Base-by-base conservation (phyloP, 2,888 invertebrate genomes). In the Caenorhabditis virilis region DNA sequence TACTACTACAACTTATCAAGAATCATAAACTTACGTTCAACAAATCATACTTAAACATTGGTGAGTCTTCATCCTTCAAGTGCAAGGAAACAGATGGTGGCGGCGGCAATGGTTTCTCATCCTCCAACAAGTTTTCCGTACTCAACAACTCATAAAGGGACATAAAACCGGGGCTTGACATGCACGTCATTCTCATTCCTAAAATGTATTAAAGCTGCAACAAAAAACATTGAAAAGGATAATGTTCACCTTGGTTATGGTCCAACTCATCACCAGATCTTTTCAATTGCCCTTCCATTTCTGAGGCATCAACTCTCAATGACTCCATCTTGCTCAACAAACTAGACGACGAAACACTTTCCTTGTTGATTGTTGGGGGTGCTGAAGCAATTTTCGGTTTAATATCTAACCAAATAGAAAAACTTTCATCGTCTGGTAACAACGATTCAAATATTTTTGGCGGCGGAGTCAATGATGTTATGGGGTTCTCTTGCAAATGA, bases 361-460 rank as follows among this genome's bases (percentile, higher is more conserved):
- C 25, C n/a, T n/a, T n/a, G n/a, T n/a, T n/a, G n/a, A n/a, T n/a
- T n/a, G n/a, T n/a, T 4, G 11, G 16, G 16, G 36, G 7, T 15
- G 36, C 4, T 2, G 45, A 15, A 3, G 35, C 49, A 15, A 39
- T 60, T 26, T 47, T 53, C n/a, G 62, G 52, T 22, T 57, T 57
- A 27, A 45, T 25, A 20, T 59, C 55, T 15, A 65, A 52, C 65
- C 65, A 65, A n/a, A 65, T 65, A n/a, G 59, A 55, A 20, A 65
- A 65, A 4, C 38, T 26, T 11, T 59, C 48, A 18, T 65, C 59
- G 2, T 51, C 35, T n/a, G 65, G 65, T 11, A 65, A 49, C 1
- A 65, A 38, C 5, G 59, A 48, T 39, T 59, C 55, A 22, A 48
- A 42, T 9, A 56, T 56, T 23, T 65, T 56, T 3, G 65, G 59